A percentile compares a stretch with the other conserved stretches of the same genome.
These are phyloP conservation scores for Crocallis elinguaria DNA, from an alignment of 2,888 invertebrate genomes.

Conservation along the genomic window DNA sequence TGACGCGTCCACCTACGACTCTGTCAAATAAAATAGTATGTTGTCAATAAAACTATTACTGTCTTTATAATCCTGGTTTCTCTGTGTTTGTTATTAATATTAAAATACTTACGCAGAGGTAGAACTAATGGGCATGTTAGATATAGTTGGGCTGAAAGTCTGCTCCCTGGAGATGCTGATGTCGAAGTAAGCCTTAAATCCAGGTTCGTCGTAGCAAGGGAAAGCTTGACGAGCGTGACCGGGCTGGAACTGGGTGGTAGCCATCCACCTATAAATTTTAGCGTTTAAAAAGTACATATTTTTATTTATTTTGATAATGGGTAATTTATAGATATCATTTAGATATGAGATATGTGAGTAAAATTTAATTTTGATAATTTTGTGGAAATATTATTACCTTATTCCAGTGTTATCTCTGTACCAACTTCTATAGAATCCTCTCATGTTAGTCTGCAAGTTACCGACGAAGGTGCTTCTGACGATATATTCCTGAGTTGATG, in stretches of 20 bases:
- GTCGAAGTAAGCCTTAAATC: constrained; percentile 90
- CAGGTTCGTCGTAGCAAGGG: constrained; percentile 95
- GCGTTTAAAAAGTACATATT: no score
- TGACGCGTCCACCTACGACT: constrained; percentile 47
- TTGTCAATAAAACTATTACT: no score
- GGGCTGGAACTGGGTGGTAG: constrained; percentile 92
- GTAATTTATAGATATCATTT: no score
- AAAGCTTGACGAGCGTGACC: constrained; percentile 92
- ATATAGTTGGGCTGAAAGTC: constrained; percentile 80
- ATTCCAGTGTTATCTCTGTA: constrained; percentile 85
- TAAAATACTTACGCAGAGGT: constrained; percentile 53
- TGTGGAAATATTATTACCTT: constrained; percentile 55
- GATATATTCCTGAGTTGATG: constrained; percentile 74
- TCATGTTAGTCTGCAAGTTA: constrained; percentile 87
- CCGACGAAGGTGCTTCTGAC: constrained; percentile 88
- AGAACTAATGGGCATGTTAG: constrained; percentile 87
- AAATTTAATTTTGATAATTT: neutral
- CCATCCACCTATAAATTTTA: constrained; percentile 87
- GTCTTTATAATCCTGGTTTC: no score
- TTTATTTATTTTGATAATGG: no score
- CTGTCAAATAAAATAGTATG: constrained; percentile 35
- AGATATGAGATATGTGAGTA: no score
- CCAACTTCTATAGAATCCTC: constrained; percentile 93
- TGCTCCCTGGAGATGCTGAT: constrained; percentile 86
- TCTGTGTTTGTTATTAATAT: no score